Conservation (phyloP, 2,113 vertebrate genomes). For the Dissostichus mawsoni region DNA sequence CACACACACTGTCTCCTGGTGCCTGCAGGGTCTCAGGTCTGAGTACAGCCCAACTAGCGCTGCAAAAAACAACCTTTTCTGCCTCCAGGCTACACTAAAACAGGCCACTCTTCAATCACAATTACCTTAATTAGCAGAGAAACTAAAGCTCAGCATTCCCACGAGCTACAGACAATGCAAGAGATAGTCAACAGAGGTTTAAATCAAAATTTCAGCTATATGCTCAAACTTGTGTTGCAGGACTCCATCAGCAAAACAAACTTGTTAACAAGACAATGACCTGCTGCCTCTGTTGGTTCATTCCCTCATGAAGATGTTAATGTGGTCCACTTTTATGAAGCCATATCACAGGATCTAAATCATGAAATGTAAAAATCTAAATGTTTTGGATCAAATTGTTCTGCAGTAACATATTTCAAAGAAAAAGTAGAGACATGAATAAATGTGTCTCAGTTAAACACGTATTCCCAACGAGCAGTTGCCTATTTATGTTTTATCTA, state of each 20-base stretch:
- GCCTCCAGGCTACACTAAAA: slow-evolving; percentile 76
- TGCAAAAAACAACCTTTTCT: slow-evolving; percentile 73
- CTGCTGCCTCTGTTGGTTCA: background rate
- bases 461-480: slow-evolving; percentile 72
- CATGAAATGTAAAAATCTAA: slow-evolving; percentile 2
- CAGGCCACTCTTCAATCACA: slow-evolving; percentile 81
- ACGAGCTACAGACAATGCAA: slow-evolving; percentile 49
- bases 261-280: slow-evolving; percentile 34
- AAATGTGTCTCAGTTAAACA: slow-evolving; percentile 64
- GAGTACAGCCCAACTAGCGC: slow-evolving; percentile 49
- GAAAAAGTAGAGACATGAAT: slow-evolving; percentile 60
- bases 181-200: slow-evolving; percentile 70
- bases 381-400: slow-evolving; percentile 28
- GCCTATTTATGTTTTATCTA: slow-evolving; percentile 80
- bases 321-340: background rate
- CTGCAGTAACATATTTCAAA: slow-evolving; percentile 38
- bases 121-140: slow-evolving; percentile 82
- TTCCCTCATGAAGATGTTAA: slow-evolving; percentile 6
- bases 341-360: background rate
- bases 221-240: slow-evolving; percentile 46
- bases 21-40: slow-evolving; percentile 68
- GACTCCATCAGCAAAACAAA: slow-evolving; percentile 68
- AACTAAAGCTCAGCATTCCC: slow-evolving; percentile 75
- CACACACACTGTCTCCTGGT: slow-evolving; percentile 38
- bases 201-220: slow-evolving; percentile 67